phyloP scores from a whole-genome alignment of 2,797 vertebrate species.

The Chelonia mydas region DNA sequence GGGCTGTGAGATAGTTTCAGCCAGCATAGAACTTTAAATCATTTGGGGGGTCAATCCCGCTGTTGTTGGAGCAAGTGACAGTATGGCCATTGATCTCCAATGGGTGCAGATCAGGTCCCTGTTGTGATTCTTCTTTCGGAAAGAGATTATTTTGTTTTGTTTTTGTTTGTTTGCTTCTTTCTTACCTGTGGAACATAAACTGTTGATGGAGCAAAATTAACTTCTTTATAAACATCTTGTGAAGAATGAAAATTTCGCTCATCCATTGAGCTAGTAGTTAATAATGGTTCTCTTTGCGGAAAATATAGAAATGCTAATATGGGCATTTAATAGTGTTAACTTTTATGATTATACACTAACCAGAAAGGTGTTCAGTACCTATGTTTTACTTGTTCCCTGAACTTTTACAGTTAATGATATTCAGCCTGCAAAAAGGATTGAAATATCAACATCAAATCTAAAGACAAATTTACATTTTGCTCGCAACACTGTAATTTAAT shows the following conservation, averaged over 20 bases:
- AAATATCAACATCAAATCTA: slow-evolving; percentile 78
- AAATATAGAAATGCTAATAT: not conserved
- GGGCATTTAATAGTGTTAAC: slow-evolving; percentile 1
- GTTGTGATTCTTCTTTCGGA: not conserved
- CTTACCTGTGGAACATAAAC: not conserved
- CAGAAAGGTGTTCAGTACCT: slow-evolving; percentile 16
- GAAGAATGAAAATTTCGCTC: not conserved
- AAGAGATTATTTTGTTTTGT: accelerated
- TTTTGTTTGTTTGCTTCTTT: not conserved
- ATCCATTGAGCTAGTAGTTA: not conserved
- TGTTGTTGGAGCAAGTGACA: not conserved
- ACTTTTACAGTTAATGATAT: slow-evolving; percentile 68
- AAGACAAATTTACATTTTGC: slow-evolving; percentile 83
- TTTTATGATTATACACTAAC: slow-evolving; percentile 25
- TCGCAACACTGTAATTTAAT: slow-evolving; percentile 81
- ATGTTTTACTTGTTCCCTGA: slow-evolving; percentile 40
- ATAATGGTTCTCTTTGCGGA: not conserved
- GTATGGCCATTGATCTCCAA: accelerated
- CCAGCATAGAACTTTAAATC: accelerated
- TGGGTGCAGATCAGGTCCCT: not conserved
- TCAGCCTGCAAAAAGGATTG: slow-evolving; percentile 63
- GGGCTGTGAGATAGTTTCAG: not conserved
- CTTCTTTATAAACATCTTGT: not conserved
- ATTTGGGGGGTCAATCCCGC: not conserved
- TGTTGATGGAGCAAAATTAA: not conserved